Base-by-base conservation (phyloP, 92 coral and sea anemone genomes). In the Meandrina meandrites region DNA sequence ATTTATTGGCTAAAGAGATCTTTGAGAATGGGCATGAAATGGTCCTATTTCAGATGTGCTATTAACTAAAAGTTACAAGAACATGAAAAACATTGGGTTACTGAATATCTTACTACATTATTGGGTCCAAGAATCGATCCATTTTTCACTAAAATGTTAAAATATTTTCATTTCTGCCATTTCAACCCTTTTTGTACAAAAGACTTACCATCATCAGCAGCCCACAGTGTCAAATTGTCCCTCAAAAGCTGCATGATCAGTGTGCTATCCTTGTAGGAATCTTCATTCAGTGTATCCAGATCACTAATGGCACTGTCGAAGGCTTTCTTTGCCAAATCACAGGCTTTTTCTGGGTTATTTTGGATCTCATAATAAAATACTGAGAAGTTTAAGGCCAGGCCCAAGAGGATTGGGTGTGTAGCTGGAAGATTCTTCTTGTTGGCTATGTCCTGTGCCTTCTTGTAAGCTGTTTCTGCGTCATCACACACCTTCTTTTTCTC, bases 221-320 rank as follows among this genome's bases (percentile, higher is more conserved):
- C 80, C 98, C 98, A 94, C 21, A 94, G 86, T 15, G 95, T 93
- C 34, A 94, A 90, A 68, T 94, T 94, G 56, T 94, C 96, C 80
- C 98, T 91, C 73, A 94, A 86, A 68, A 94, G 94, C 95, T 94
- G 98, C 98, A 94, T 94, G 37, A 94, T 94, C 82, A 94, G 84
- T 0, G 98, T 94, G 86, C 98, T 94, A 74, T 94, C 98, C 76
- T 94, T 94, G 94, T 94, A 94, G 14, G 83, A 76, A 7, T 93
- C 98, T 62, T 94, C 98, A 37, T 53, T 58, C 51, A 94, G 81
- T 36, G 22, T 30, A 47, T 94, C 98, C 62, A 94, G 83, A 32
- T 90, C 96, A 78, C 93, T 56, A 73, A 92, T 94, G 21, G 98
- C 98, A 22, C 78, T 84, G 83, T 94, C 96, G 89, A 92, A 94